Evolutionary conservation across 2,888 invertebrate genomes (phyloP), one percentile per base, ranked within the genome.

Genomic region (Amphipyra tragopoginis): DNA sequence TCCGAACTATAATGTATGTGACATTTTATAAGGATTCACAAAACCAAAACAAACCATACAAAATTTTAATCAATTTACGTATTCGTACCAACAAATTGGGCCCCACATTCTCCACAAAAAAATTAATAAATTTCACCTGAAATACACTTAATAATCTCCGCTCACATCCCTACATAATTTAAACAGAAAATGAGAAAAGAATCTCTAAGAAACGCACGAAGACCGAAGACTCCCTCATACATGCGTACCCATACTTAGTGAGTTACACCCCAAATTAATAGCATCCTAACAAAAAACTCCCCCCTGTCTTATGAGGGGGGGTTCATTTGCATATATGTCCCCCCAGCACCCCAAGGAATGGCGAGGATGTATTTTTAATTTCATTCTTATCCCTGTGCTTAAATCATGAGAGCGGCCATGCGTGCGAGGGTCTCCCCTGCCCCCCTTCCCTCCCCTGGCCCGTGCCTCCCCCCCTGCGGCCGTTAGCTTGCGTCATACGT

Each of bases 381-480:
- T 94, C 94, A 94, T 94, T 94, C 94, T 94, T 94, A 94, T 94
- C 94, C 94, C 90, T 87, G 93, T 91, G 93, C 94, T 94, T 94
- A 94, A 94, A 94, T 94, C 94, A 94, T 94, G 94, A 92, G 92
- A 91, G 94, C 94, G 94, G 93, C 94, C 94, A 94, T 94, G 94
- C 94, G 94, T 94, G 94, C 90, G 88, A 86, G 91, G 91, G 91
- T 82, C 79, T 83, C 77, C 69, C 82, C 84, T 82, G 82, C 74
- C 80, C 80, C 73, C 74, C 45, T 58, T 59, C 29, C 73, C 80
- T 84, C 77, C 72, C 74, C 80, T 82, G 80, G 77, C 64, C 77
- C 52, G 52, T 73, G 72, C 2, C 40, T 10, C 79, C 77, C 80
- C 84, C 81, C 79, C 80, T 75, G 83, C 81, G 89, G 89, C 91